phyloP scores from a whole-genome alignment of 1,140 invertebrate species.

The Dryas iulia region DNA sequence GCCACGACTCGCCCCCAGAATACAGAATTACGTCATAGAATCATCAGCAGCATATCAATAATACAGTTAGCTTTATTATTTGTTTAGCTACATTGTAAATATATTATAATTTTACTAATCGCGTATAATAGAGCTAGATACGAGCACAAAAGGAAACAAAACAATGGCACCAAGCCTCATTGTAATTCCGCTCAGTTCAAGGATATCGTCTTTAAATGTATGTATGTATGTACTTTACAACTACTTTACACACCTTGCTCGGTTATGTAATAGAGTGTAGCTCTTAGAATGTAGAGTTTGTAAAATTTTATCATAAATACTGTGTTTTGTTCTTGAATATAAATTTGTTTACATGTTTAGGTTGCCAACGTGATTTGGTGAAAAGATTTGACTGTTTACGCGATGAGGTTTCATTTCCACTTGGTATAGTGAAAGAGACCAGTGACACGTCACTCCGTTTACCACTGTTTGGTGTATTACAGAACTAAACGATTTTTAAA shows the following conservation, averaged over 20 bases:
- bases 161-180: constrained; percentile 5
- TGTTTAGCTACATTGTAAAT: neutral
- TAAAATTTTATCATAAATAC: neutral
- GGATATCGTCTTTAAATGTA: neutral
- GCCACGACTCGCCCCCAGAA: too few relatives aligned
- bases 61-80: neutral
- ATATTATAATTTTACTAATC: neutral
- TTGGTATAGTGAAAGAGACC: too few relatives aligned
- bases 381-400: too few relatives aligned
- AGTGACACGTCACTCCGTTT: too few relatives aligned
- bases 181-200: constrained; percentile 22
- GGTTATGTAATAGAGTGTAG: neutral
- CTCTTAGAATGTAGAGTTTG: neutral
- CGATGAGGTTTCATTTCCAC: too few relatives aligned
- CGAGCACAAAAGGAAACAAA: neutral
- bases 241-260: neutral
- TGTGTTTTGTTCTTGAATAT: neutral
- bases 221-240: neutral
- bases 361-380: too few relatives aligned
- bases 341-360: neutral
- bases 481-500: too few relatives aligned
- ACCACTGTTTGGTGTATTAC: too few relatives aligned
- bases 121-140: neutral
- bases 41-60: too few relatives aligned
- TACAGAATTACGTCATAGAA: too few relatives aligned